Evolutionary conservation across 2,113 vertebrate species (phyloP).

Genomic region (Crotalus helleri): DNA sequence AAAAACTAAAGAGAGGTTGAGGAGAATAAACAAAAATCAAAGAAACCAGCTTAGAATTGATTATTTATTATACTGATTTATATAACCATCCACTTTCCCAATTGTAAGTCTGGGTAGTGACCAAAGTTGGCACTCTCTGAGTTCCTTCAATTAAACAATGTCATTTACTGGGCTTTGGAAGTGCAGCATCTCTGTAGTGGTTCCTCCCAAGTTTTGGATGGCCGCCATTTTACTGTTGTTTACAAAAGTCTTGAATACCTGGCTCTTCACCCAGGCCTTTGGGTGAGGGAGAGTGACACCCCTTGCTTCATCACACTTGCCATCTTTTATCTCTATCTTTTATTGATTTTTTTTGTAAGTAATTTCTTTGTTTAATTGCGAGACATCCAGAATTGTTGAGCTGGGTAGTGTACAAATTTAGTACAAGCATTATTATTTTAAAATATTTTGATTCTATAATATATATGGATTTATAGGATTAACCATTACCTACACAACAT

Average conservation of each 20-base stretch:
- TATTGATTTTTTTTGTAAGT: background rate
- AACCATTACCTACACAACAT: background rate
- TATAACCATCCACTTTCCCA: background rate
- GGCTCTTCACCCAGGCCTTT: background rate
- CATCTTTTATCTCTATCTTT: background rate
- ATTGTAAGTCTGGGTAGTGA: background rate
- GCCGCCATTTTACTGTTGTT: background rate
- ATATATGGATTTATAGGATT: background rate
- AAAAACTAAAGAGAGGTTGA: background rate
- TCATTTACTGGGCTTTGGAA: background rate
- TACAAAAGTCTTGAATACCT: background rate
- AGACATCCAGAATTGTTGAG: background rate
- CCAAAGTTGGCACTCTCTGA: background rate
- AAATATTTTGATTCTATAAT: background rate
- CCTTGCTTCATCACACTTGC: background rate
- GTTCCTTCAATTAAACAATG: background rate
- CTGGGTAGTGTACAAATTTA: background rate
- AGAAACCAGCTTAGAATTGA: background rate
- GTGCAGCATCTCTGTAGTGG: background rate
- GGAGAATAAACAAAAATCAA: background rate
- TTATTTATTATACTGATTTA: background rate
- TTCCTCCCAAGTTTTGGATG: background rate
- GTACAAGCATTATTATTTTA: background rate
- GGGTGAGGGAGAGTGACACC: background rate
- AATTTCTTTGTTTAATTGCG: background rate